These are phyloP conservation scores for Eurystomus gularis DNA, from an alignment of 2,113 vertebrate genomes.

Conservation along the genomic window DNA sequence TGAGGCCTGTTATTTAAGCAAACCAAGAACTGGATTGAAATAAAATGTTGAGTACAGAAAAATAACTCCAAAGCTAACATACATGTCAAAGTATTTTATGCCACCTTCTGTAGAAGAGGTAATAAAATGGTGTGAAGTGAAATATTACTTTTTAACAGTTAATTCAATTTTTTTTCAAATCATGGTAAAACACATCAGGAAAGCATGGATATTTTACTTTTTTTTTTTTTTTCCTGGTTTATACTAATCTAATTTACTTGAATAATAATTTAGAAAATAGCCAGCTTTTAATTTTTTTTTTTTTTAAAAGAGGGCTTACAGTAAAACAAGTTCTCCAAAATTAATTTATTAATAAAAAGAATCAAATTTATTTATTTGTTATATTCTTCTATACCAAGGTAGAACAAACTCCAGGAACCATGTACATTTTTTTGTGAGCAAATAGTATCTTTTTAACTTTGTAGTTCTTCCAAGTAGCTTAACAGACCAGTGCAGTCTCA, in stretches of 20 bases:
- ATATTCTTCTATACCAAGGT: not conserved
- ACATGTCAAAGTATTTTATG: not conserved
- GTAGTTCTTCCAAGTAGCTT: not conserved
- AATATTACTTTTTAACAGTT: not conserved
- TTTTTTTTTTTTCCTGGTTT: not conserved
- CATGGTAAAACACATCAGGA: not conserved
- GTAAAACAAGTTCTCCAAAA: not conserved
- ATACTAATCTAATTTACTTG: not conserved
- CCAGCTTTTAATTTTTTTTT: not conserved
- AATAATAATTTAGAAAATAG: not conserved
- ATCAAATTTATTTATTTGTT: not conserved
- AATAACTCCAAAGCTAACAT: not conserved
- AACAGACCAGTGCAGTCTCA: not conserved
- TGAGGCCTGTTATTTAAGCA: not conserved
- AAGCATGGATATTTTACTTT: not conserved
- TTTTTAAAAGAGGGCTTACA: not conserved
- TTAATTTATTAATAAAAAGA: not conserved
- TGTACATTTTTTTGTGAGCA: not conserved
- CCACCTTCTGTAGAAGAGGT: not conserved
- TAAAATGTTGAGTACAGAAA: not conserved
- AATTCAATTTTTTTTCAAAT: not conserved
- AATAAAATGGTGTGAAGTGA: not conserved
- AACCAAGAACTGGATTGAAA: not conserved
- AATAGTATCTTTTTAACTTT: not conserved
- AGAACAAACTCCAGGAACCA: not conserved